Evolutionary conservation across 2,888 invertebrate species (phyloP), one percentile per base, ranked within the genome.

Genomic region (Orthonevra nobilis): DNA sequence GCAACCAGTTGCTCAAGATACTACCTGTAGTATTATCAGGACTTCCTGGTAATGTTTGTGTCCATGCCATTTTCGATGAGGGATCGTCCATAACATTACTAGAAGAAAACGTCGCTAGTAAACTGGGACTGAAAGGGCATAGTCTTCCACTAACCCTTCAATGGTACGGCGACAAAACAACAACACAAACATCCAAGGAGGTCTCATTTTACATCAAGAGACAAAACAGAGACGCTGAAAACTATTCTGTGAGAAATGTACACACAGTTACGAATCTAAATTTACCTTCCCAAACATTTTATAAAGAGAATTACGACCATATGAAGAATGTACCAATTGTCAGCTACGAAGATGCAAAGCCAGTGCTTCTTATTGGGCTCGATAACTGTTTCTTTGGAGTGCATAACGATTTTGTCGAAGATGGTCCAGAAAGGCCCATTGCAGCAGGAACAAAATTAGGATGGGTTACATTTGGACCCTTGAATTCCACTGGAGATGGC

Each of bases 81-180:
- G 23, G 23, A 4, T 23, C 23, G 3, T 23, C 23, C 3, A 5
- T 23, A 4, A 4, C 23, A 4, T 4, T 23, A 4, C 3, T 23
- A 4, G 23, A 5, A 5, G 23, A 23, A 23, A 5, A 5, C 5
- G 5, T 23, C 3, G 23, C 23, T 4, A 23, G 3, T 3, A 3
- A 23, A 5, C 23, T 23, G 3, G 23, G 23, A 23, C 23, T 23
- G 3, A 23, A 23, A 23, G 23, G 23, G 5, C 23, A 23, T 4
- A 23, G 3, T 3, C 23, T 4, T 3, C 3, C 3, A 9, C 82
- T 82, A 6, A 40, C 81, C 15, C 48, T 83, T 0, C 82, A 84
- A 61, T 40, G 83, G 48, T 83, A 81, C 79, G 40, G 61, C 2
- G 58, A 64, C 23, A 52, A 68, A 30, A 79, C 2, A 5, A 28